Evolutionary conservation across 1,140 invertebrate species (phyloP).

Genomic region (Polypedilum pembai): DNA sequence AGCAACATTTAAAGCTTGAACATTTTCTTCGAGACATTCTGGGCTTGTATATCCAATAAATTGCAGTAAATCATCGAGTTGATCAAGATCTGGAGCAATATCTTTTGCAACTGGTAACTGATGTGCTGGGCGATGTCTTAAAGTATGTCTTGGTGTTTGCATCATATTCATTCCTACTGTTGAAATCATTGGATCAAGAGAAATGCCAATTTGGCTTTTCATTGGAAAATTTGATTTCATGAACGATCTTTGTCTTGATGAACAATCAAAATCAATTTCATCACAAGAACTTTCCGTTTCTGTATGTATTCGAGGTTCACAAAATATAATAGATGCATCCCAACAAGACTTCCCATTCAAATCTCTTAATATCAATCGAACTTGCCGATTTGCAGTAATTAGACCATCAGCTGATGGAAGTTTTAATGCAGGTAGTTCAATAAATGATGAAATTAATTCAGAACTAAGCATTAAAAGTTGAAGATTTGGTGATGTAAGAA

Average conservation of each 20-base stretch:
- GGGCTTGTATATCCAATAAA: slow-evolving; percentile 89
- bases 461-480: slow-evolving; percentile 82
- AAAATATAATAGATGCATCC: slow-evolving; percentile 87
- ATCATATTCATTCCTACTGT: slow-evolving; percentile 35
- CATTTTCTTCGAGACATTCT: slow-evolving; percentile 71
- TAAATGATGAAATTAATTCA: slow-evolving; percentile 76
- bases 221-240: slow-evolving; percentile 17
- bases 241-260: neutral
- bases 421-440: slow-evolving; percentile 85
- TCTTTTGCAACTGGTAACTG: slow-evolving; percentile 74
- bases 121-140: slow-evolving; percentile 62
- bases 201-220: slow-evolving; percentile 21
- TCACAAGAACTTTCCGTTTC: neutral
- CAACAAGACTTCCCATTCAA: slow-evolving; percentile 94
- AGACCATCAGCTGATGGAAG: slow-evolving; percentile 70
- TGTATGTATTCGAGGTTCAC: slow-evolving; percentile 50
- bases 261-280: neutral
- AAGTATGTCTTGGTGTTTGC: slow-evolving; percentile 54
- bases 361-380: slow-evolving; percentile 81
- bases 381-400: slow-evolving; percentile 58
- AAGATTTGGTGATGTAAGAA: slow-evolving; percentile 81
- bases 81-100: slow-evolving; percentile 81
- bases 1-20: slow-evolving; percentile 62
- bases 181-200: slow-evolving; percentile 39
- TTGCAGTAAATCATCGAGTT: slow-evolving; percentile 85